Base-by-base conservation (phyloP, 2,888 invertebrate species). In the Eupithecia tripunctaria region DNA sequence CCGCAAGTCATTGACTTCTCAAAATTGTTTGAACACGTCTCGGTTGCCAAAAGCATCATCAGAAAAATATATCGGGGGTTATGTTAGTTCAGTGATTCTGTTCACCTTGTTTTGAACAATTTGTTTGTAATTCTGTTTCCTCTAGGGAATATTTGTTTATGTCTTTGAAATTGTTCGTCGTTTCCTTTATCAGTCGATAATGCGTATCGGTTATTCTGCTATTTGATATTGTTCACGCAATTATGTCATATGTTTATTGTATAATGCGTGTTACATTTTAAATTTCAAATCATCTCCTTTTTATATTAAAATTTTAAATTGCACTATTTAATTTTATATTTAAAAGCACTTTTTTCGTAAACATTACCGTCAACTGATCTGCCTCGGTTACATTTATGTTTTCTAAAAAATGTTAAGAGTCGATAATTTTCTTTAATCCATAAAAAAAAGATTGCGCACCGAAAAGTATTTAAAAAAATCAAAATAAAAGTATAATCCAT, bases 1-100 rank as follows among this genome's bases (percentile, higher is more conserved):
- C 85, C 84, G 76, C 80, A 84, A 89, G 91, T 92, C 93, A 91
- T 86, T 92, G 92, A 92, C 92, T 88, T 83, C 82, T 80, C 63
- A 78, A 87, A 86, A 86, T 79, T 90, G 91, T 91, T 91, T 89
- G 90, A 91, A 92, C 86, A 84, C 78, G 79, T 79, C 71, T 51
- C 75, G 67, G 80, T 86, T 90, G 92, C 92, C 92, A 92, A 92
- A 89, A 88, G 78, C 38, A 64, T 84, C 83, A 87, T 86, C 83
- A 84, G 87, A 25, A 51, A 67, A 62, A 70, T 18, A 80, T 83
- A 72, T 80, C 70, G 76, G 62, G 69, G 72, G 72, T 70, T 74
- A 74, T 69, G 47, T 38, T 72, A 70, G 74, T 74, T 70, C 74
- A 74, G 56, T 67, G 71, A 67, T 69, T 65, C 74, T 51, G 21